phyloP scores from a whole-genome alignment of 2,797 vertebrate genomes.

The Danio albolineatus region DNA sequence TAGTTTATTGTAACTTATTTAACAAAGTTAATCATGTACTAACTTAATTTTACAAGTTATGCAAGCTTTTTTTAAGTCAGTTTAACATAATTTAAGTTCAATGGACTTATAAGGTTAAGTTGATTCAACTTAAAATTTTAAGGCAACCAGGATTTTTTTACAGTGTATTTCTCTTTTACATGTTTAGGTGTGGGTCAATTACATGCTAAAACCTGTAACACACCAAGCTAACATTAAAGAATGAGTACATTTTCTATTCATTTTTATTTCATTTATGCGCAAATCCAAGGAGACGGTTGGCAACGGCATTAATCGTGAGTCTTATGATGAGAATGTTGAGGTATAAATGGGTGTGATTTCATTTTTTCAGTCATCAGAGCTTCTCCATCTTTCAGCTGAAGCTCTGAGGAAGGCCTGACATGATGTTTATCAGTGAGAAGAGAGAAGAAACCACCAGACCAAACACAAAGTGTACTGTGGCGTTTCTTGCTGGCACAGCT shows the following conservation, averaged over 20 bases:
- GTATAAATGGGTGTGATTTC: background rate
- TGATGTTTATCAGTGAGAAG: constrained; percentile 31
- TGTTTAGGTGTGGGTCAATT: too few relatives aligned
- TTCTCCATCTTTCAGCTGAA: constrained; percentile 9
- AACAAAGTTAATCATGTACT: too few relatives aligned
- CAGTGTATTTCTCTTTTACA: too few relatives aligned
- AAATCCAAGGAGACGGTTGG: background rate
- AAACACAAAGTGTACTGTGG: constrained; percentile 65
- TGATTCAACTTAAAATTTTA: too few relatives aligned
- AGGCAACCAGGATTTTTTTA: too few relatives aligned
- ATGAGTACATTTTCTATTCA: background rate
- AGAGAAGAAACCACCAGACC: constrained; percentile 24
- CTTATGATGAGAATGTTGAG: background rate
- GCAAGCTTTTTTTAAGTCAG: too few relatives aligned
- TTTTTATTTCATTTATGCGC: background rate
- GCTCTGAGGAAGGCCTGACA: background rate
- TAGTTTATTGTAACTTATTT: too few relatives aligned
- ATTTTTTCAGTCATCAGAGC: background rate
- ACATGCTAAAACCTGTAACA: too few relatives aligned
- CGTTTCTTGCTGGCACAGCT: constrained; percentile 69
- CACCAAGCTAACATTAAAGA: too few relatives aligned
- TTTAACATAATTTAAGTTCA: too few relatives aligned
- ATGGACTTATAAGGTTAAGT: too few relatives aligned
- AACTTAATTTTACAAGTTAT: too few relatives aligned
- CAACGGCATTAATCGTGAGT: background rate